These are phyloP conservation scores for Caligus rogercresseyi DNA, from an alignment of 1,140 invertebrate species.

Conservation along the genomic window DNA sequence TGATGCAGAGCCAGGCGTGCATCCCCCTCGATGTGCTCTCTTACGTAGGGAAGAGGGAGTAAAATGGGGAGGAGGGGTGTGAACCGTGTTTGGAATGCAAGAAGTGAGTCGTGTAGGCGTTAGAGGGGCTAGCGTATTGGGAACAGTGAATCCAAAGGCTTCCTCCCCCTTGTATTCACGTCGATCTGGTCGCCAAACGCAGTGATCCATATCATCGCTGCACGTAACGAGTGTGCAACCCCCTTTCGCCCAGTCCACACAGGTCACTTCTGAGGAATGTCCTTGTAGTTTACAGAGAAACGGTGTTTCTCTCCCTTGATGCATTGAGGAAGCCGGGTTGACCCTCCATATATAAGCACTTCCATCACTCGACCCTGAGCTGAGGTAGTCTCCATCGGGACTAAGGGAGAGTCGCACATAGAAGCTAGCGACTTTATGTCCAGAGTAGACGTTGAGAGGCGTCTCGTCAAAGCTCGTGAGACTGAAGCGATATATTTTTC, in stretches of 20 bases:
- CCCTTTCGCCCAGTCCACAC: conserved; percentile 50
- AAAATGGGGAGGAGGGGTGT: background rate
- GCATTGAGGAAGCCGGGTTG: conserved; percentile 25
- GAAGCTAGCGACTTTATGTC: conserved; percentile 49
- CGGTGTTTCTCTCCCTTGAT: conserved; percentile 30
- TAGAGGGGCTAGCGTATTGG: background rate
- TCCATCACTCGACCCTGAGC: conserved; percentile 63
- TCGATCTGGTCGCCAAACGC: conserved; percentile 45
- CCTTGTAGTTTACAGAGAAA: conserved; percentile 43
- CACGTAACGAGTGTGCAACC: conserved; percentile 46
- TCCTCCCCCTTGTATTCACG: conserved; percentile 30
- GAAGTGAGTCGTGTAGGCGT: background rate
- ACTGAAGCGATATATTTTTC: conserved; percentile 63
- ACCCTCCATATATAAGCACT: conserved; percentile 64
- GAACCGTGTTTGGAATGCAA: background rate
- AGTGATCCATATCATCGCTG: conserved; percentile 54
- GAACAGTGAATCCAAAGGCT: background rate
- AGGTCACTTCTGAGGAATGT: conserved; percentile 60
- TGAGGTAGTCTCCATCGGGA: conserved; percentile 52
- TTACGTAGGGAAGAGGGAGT: background rate
- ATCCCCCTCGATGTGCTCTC: background rate
- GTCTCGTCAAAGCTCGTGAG: conserved; percentile 42
- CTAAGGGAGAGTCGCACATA: conserved; percentile 62
- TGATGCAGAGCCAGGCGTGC: background rate
- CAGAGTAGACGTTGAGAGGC: conserved; percentile 31